Percentiles rank a stretch among this genome's conserved stretches.
phyloP scores from a whole-genome alignment of 2,797 vertebrate species.

The Enteromius treurensis region DNA sequence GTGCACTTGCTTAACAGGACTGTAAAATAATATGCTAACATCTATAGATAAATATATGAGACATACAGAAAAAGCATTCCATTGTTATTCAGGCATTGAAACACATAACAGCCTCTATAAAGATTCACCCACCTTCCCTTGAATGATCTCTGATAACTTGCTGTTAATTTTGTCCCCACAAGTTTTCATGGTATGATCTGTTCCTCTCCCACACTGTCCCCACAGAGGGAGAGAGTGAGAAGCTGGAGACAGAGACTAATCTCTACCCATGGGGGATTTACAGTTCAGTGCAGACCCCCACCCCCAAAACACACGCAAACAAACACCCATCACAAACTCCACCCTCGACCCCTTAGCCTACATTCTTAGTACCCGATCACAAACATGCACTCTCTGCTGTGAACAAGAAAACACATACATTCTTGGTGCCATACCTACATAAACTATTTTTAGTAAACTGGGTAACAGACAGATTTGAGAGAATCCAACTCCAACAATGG shows the following conservation, averaged over 20 bases:
- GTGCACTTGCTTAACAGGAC: not conserved
- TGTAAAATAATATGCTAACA: not conserved
- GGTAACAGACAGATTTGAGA: constrained; percentile 44
- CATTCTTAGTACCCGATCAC: constrained; percentile 44
- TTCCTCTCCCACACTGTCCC: constrained; percentile 10
- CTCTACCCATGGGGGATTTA: constrained; percentile 72
- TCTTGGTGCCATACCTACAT: constrained; percentile 54
- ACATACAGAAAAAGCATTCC: not conserved
- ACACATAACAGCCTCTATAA: constrained; percentile 37
- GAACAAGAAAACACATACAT: not conserved
- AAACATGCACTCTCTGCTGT: constrained; percentile 55
- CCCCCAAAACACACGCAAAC: constrained; percentile 29
- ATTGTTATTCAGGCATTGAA: constrained; percentile 13
- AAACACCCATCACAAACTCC: constrained; percentile 50
- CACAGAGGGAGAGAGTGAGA: constrained; percentile 27
- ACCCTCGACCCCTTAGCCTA: constrained; percentile 57
- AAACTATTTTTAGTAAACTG: constrained; percentile 65
- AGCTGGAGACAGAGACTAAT: constrained; percentile 57
- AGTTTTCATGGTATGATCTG: constrained; percentile 65
- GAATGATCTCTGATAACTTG: constrained; percentile 64
- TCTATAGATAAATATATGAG: not conserved
- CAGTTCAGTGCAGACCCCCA: constrained; percentile 68
- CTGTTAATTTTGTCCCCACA: constrained; percentile 43
- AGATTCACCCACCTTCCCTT: constrained; percentile 69
- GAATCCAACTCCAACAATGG: constrained; percentile 66